phyloP scores from a whole-genome alignment of 1,140 invertebrate genomes.

The Drosophila subpulchrella region DNA sequence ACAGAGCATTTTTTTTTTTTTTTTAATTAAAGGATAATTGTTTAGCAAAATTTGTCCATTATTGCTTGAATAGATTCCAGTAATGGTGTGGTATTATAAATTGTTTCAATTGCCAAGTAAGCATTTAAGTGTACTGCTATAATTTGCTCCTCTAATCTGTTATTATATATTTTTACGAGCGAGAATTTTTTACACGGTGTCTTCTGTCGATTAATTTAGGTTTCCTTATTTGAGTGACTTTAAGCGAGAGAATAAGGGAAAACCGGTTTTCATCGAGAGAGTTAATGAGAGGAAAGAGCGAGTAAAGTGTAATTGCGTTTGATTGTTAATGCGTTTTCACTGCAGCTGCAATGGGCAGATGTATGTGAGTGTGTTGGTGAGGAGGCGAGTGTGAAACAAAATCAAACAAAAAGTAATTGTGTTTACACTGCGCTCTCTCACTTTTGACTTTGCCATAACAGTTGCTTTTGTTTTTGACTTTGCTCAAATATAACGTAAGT shows the following conservation, averaged over 20 bases:
- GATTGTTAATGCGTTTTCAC: constrained; percentile 34
- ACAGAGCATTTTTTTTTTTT: too few species aligned
- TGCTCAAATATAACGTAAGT: constrained; percentile 34
- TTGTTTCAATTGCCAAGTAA: too few species aligned
- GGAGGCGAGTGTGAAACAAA: constrained; percentile 44
- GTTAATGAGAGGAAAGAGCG: constrained; percentile 9
- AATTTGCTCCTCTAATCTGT: too few species aligned
- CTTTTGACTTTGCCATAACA: constrained; percentile 13
- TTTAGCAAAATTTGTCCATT: too few species aligned
- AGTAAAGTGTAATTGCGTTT: constrained; percentile 23
- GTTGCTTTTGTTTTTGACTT: constrained; percentile 32
- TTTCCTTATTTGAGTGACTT: background rate
- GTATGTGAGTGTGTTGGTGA: constrained; percentile 1
- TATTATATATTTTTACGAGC: too few species aligned
- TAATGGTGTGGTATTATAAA: too few species aligned
- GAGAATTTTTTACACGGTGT: constrained; percentile 2
- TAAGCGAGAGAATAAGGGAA: constrained; percentile 1
- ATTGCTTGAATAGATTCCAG: too few species aligned
- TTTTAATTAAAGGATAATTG: too few species aligned
- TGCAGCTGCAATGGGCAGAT: constrained; percentile 44
- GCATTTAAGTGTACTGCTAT: too few species aligned
- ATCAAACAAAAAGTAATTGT: constrained; percentile 53
- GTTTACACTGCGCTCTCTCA: constrained; percentile 36
- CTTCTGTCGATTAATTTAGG: background rate
- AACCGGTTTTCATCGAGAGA: constrained; percentile 4